A percentile compares a stretch with the other conserved stretches of the same genome.
phyloP scores from a whole-genome alignment of 2,888 invertebrate species.

The Xylophagus ater region DNA sequence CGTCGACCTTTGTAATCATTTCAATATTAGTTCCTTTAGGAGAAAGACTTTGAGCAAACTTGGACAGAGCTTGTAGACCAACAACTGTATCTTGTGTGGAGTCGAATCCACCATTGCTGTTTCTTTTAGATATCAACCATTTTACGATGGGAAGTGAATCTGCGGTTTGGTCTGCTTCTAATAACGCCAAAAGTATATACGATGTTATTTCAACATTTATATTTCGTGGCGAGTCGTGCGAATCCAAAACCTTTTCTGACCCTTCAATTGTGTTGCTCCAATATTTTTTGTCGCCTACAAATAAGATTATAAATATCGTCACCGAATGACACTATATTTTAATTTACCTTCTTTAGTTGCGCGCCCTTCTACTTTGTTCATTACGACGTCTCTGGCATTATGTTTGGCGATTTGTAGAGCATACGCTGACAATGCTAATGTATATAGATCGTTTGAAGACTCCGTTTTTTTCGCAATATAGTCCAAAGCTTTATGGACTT shows the following conservation, averaged over 20 bases:
- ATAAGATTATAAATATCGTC: not conserved
- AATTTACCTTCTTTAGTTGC: constrained; percentile 38
- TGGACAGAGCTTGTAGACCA: constrained; percentile 52
- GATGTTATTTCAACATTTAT: constrained; percentile 61
- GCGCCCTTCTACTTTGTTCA: constrained; percentile 41
- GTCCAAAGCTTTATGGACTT: constrained; percentile 66
- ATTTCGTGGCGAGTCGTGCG: constrained; percentile 49
- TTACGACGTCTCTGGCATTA: constrained; percentile 51
- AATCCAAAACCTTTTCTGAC: constrained; percentile 45
- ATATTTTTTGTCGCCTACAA: no score
- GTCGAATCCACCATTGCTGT: constrained; percentile 57
- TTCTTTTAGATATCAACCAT: constrained; percentile 61
- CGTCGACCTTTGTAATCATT: constrained; percentile 35
- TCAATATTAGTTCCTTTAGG: constrained; percentile 37
- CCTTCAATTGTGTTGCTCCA: no score
- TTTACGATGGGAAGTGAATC: constrained; percentile 46
- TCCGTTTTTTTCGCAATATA: constrained; percentile 60
- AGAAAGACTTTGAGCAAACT: constrained; percentile 37
- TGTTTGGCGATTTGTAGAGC: constrained; percentile 69
- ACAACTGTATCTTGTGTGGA: constrained; percentile 73
- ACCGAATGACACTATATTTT: not conserved
- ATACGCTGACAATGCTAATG: constrained; percentile 66
- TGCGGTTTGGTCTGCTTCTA: constrained; percentile 47
- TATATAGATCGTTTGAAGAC: constrained; percentile 54
- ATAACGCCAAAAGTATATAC: constrained; percentile 61